phyloP scores from a whole-genome alignment of 1,140 invertebrate species.

The Drosophila parvula region DNA sequence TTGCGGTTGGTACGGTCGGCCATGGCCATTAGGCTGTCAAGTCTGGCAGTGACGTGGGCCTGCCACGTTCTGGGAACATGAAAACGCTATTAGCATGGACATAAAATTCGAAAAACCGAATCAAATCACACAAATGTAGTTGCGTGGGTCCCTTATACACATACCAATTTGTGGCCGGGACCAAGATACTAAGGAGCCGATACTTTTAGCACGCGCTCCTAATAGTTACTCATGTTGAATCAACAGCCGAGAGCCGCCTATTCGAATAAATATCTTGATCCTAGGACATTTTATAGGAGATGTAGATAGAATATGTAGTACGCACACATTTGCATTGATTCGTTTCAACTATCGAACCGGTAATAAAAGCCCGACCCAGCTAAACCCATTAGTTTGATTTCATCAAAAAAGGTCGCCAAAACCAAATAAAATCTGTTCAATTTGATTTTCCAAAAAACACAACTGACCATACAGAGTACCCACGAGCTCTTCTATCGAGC shows the following conservation, averaged over 20 bases:
- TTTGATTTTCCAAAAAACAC: too few species aligned
- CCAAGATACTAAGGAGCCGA: conserved; percentile 45
- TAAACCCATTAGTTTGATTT: too few species aligned
- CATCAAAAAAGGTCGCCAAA: too few species aligned
- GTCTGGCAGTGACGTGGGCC: conserved; percentile 54
- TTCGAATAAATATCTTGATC: neutral
- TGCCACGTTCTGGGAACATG: conserved; percentile 53
- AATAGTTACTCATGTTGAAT: neutral
- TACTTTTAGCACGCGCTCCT: neutral
- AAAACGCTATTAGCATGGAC: conserved; percentile 75
- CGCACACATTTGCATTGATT: neutral
- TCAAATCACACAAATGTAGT: conserved; percentile 31
- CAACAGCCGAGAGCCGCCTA: neutral
- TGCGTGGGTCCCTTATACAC: conserved; percentile 23
- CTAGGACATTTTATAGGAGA: neutral
- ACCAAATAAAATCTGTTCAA: too few species aligned
- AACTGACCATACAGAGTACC: too few species aligned
- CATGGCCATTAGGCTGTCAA: conserved; percentile 55
- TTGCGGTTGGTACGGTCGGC: conserved; percentile 33
- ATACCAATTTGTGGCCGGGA: conserved; percentile 36
- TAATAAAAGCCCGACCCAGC: too few species aligned
- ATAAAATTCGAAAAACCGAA: conserved; percentile 65
- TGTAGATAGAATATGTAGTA: neutral
- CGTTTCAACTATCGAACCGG: too few species aligned
- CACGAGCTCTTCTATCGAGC: too few species aligned